Percentiles rank a stretch among this genome's conserved stretches.
Conservation (phyloP, 2,797 vertebrate species). For the Fringilla coelebs region DNA sequence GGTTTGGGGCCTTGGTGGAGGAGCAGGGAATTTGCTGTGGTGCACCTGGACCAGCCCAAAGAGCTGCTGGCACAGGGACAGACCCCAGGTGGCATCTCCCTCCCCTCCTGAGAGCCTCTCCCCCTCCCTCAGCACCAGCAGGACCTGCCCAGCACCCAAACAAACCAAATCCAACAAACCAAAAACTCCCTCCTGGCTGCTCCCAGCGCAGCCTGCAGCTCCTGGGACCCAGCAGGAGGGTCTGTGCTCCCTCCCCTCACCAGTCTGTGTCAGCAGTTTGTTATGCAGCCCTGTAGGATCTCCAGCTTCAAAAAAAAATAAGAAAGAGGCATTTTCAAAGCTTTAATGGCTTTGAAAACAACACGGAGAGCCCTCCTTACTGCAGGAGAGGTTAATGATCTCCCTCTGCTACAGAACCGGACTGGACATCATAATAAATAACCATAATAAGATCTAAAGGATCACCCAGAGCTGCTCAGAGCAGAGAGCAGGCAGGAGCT, state of each 20-base stretch:
- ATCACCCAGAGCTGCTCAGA: not conserved
- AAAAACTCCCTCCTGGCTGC: not conserved
- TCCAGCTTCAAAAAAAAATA: not conserved
- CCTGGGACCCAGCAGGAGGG: not conserved
- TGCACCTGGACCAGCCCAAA: not conserved
- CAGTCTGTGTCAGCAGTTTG: conserved; percentile 34
- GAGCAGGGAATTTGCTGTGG: not conserved
- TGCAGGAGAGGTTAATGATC: conserved; percentile 45
- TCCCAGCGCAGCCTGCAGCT: not conserved
- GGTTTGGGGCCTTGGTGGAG: rapidly evolving
- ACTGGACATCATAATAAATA: conserved; percentile 37
- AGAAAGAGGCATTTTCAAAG: conserved; percentile 34
- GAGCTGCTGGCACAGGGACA: not conserved
- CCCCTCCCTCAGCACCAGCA: not conserved
- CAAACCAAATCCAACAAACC: no score
- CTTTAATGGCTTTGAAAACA: conserved; percentile 55
- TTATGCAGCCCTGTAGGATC: not conserved
- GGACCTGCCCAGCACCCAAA: not conserved
- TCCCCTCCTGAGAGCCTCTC: not conserved
- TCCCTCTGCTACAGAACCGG: conserved; percentile 28
- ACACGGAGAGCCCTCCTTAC: not conserved
- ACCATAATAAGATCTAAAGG: conserved; percentile 29
- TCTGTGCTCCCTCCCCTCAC: not conserved
- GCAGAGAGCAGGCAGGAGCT: not conserved
- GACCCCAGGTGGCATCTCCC: not conserved